phyloP scores from a whole-genome alignment of 2,797 vertebrate species.

The Arctocebus calabarensis region DNA sequence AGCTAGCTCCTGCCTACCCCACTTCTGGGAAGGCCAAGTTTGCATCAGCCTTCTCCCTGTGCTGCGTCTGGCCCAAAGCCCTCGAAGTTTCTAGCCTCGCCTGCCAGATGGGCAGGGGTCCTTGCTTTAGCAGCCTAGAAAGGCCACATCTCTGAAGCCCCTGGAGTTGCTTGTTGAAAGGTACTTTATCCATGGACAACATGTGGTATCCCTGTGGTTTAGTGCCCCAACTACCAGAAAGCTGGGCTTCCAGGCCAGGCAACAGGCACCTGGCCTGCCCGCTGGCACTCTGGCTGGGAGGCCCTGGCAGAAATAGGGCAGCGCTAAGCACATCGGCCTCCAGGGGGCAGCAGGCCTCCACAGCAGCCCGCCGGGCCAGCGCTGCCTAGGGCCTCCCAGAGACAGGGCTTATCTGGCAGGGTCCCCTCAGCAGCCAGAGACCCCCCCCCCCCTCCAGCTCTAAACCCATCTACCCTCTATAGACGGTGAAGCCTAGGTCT shows the following conservation, averaged over 20 bases:
- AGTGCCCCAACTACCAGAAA: not conserved
- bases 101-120: too few relatives aligned
- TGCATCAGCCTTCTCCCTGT: not conserved
- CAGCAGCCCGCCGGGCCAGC: fast-evolving
- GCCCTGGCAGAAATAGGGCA: fast-evolving
- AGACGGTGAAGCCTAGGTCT: not conserved
- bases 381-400: not conserved
- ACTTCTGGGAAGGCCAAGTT: not conserved
- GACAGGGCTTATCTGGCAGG: not conserved
- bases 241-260: not conserved
- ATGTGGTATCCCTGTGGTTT: too few relatives aligned
- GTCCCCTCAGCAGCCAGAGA: not conserved
- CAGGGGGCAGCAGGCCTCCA: conserved; percentile 68
- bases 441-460: not conserved
- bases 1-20: not conserved
- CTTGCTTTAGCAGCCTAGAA: too few relatives aligned
- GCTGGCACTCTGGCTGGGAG: too few relatives aligned
- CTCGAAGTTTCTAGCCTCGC: too few relatives aligned
- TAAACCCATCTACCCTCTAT: not conserved
- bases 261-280: not conserved
- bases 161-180: too few relatives aligned
- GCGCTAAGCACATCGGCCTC: not conserved
- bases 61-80: too few relatives aligned
- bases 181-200: too few relatives aligned
- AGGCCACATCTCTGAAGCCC: too few relatives aligned